Base-by-base conservation (phyloP, 2,888 invertebrate genomes). In the Cremastinae sp. region DNA sequence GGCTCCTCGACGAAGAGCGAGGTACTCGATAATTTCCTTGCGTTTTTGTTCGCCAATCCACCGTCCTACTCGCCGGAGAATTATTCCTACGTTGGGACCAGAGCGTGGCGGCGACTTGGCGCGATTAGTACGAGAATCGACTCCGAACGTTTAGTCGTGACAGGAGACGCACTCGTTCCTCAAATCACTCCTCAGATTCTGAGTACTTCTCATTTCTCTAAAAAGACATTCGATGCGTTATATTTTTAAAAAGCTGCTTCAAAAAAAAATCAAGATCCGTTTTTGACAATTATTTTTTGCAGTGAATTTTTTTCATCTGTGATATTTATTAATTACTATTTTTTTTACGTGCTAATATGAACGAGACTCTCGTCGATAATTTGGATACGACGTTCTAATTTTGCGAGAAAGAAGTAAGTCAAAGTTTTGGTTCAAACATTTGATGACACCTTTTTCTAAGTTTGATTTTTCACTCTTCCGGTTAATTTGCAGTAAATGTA, bases 111-210 rank as follows among this genome's bases (percentile, higher is more conserved):
- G 47, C 51, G 12, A 45, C 36, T 59, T 20, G 34, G 49, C 14
- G 20, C 53, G 9, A 62, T 34, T 10, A 36, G 14, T 2, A 47
- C 47, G 34, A 49, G 12, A 34, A 36, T 41, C 36, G 16, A 5
- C 68, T 58, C 53, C 45, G 38, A 28, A 59, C 28, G 36, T 16
- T 9, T 49, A 14, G 38, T 18, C 43, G 36, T 8, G 36, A 66
- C 36, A 12, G 28, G 28, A 36, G 41, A 18, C 38, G 8, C 36
- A 12, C 12, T 20, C 12, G 70, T 59, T 61, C 66, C 71, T 62
- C 56, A 56, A 58, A 28, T 68, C 45, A 61, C 20, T 34, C 20
- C 54, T 49, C 49, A 34, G 14, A 49, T 47, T 65, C 61, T 41
- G 34, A 70, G 54, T 49, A 41, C 41, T 9, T 16, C 36, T 22